A percentile compares a stretch with the other conserved stretches of the same genome.
phyloP scores from a whole-genome alignment of 2,888 invertebrate genomes.

The Nemapogon koenigi region DNA sequence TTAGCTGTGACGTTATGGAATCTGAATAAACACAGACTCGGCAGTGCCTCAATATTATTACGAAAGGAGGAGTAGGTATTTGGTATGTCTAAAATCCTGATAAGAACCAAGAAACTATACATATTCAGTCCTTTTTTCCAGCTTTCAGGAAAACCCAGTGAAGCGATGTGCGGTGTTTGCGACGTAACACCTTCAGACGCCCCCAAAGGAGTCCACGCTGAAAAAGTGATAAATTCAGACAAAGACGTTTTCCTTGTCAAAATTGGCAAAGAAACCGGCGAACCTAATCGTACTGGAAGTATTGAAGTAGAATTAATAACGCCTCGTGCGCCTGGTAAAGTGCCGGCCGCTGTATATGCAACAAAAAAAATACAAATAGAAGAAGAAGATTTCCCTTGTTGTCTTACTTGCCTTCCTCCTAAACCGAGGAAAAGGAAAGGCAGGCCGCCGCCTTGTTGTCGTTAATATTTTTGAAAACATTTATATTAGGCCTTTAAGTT shows the following conservation, averaged over 20 bases:
- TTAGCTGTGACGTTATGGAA: too few species aligned
- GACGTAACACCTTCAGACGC: conserved; percentile 56
- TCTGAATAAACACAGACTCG: too few species aligned
- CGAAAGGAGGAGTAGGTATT: too few species aligned
- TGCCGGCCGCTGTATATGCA: conserved; percentile 65
- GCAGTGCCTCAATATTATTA: too few species aligned
- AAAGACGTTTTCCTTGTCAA: conserved; percentile 75
- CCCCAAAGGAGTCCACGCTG: conserved; percentile 61
- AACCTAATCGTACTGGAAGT: conserved; percentile 64
- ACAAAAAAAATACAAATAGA: conserved; percentile 73
- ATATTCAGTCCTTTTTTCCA: too few species aligned
- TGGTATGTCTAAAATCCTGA: too few species aligned
- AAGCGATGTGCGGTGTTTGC: conserved; percentile 36
- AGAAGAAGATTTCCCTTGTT: conserved; percentile 54
- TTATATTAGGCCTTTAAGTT: too few species aligned
- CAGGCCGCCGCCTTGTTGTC: conserved; percentile 12
- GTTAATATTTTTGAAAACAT: too few species aligned
- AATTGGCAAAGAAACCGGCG: conserved; percentile 75
- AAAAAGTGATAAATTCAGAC: conserved; percentile 69
- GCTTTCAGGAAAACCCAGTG: too few species aligned
- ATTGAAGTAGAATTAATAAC: conserved; percentile 78
- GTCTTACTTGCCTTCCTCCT: conserved; percentile 34
- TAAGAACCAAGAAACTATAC: too few species aligned
- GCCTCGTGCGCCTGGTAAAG: conserved; percentile 69
- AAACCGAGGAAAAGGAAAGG: conserved; percentile 22